Evolutionary conservation across 2,113 vertebrate genomes (phyloP).

Genomic region (Aleadryas rufinucha): DNA sequence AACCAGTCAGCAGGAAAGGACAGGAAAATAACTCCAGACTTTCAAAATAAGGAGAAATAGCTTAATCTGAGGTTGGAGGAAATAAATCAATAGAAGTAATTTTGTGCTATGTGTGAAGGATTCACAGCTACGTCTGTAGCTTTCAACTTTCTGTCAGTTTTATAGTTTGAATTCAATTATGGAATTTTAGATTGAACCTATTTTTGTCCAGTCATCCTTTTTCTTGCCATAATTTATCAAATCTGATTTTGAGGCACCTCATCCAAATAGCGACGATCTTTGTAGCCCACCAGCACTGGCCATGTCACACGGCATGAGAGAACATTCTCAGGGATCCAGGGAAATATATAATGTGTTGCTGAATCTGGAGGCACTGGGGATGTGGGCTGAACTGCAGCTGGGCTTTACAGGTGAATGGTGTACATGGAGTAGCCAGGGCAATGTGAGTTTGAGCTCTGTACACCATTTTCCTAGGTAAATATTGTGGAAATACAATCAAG

Average conservation of each 20-base stretch:
- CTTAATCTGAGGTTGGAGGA: background rate
- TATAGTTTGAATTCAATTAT: background rate
- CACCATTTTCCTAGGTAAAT: background rate
- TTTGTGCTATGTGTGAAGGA: background rate
- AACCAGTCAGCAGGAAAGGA: background rate
- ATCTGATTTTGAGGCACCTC: background rate
- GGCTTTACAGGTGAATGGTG: background rate
- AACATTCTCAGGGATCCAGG: background rate
- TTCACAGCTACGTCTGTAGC: background rate
- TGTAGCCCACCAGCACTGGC: background rate
- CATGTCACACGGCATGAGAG: background rate
- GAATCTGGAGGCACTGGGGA: background rate
- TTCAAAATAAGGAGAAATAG: background rate
- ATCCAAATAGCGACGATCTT: background rate
- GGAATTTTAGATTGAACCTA: background rate
- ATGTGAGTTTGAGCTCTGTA: background rate
- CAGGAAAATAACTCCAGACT: background rate
- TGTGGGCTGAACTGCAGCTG: background rate
- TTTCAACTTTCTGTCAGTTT: background rate
- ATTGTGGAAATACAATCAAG: background rate
- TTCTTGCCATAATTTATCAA: background rate
- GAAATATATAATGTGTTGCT: background rate
- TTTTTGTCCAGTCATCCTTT: background rate
- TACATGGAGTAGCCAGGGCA: background rate
- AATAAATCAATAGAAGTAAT: slow-evolving; percentile 48